A percentile compares a stretch with the other conserved stretches of the same genome.
Conservation (phyloP, 2,797 vertebrate genomes). For the Catharus ustulatus region DNA sequence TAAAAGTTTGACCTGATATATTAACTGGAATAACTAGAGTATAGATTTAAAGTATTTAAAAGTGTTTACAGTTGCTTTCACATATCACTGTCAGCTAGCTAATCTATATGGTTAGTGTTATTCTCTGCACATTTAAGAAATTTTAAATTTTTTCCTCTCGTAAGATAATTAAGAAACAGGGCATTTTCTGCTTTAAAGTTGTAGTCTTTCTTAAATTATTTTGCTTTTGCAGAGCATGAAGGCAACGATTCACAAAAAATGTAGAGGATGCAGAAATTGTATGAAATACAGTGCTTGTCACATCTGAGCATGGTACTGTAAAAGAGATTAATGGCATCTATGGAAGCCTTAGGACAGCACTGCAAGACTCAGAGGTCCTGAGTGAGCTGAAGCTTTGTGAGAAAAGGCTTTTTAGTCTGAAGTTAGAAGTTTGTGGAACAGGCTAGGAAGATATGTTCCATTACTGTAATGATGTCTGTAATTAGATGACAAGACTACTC, state of each 20-base stretch:
- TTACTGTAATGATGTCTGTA: not conserved
- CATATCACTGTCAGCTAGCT: not conserved
- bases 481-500: not conserved
- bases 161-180: not conserved
- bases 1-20: not conserved
- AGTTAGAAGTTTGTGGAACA: not conserved
- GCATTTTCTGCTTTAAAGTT: constrained; percentile 30
- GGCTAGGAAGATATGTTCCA: not conserved
- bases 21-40: constrained; percentile 26
- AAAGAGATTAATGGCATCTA: not conserved
- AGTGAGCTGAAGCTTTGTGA: not conserved
- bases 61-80: constrained; percentile 34
- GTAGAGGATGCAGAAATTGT: not conserved
- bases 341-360: not conserved
- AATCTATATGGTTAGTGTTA: not conserved
- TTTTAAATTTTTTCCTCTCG: not conserved
- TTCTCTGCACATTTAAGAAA: not conserved
- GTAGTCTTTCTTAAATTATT: not conserved
- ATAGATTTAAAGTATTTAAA: not conserved
- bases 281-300: not conserved
- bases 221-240: not conserved
- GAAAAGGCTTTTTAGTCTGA: not conserved
- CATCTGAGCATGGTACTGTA: not conserved
- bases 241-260: not conserved
- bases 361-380: not conserved